Evolutionary conservation across 2,888 invertebrate genomes (phyloP), one percentile per base, ranked within the genome.

Genomic region (Lamellibrachia satsuma): DNA sequence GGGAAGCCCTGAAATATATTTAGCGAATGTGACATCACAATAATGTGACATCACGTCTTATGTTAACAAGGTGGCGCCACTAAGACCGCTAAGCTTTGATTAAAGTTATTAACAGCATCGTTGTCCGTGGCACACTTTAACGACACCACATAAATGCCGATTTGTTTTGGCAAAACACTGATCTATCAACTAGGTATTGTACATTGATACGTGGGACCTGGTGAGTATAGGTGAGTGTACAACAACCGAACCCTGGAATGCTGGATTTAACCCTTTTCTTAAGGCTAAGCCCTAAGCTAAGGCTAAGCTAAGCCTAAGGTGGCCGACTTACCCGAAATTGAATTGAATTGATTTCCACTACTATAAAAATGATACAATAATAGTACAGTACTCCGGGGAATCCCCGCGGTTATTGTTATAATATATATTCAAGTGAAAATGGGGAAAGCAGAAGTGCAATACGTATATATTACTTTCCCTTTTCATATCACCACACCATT

Each of bases 61-160:
- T n/a, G 75, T 75, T 22, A 75, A 75, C 75, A 75, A 75, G 75
- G 75, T 75, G 75, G 75, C 75, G 75, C 75, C 75, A 75, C 75
- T n/a, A 15, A 75, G 75, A 3, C 75, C 75, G 75, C 22, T 75
- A 75, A 75, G n/a, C 75, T 15, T 22, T 22, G 75, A 75, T 15
- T 22, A 75, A 75, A 75, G 75, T 75, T 75, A 75, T 75, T 75
- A 75, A 15, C 22, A 75, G n/a, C 22, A 75, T 15, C n/a, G 22
- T n/a, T 75, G n/a, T 75, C 22, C 75, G n/a, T 3, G n/a, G 6
- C 22, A 75, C 15, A 22, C 22, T 75, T 75, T 22, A 75, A 75
- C 22, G 22, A 22, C 9, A 15, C 75, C 75, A n/a, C n/a, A 75
- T 6, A 75, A 0, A 75, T 22, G 22, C 22, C 75, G 11, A 22